A percentile compares a stretch with the other conserved stretches of the same genome.
Conservation (phyloP, 2,113 vertebrate genomes). For the Phrynosoma platyrhinos region DNA sequence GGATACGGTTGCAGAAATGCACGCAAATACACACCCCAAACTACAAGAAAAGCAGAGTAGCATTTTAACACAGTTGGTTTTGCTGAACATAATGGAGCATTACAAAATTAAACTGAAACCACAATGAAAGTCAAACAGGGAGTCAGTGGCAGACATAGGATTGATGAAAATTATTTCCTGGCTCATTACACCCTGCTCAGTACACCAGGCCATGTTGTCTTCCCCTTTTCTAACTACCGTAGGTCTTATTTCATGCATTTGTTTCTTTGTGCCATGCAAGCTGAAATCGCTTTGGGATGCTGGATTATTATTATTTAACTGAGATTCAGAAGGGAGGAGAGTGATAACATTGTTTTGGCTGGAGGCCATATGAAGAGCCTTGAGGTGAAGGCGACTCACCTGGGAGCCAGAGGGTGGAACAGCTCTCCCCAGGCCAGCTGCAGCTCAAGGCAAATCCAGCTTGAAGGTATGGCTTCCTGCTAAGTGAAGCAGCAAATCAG, state of each 20-base stretch:
- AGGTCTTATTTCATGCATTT: neutral
- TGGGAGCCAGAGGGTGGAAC: neutral
- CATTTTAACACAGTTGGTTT: neutral
- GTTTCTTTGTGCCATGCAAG: neutral
- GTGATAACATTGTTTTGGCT: neutral
- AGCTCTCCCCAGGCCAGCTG: neutral
- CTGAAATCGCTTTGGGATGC: neutral
- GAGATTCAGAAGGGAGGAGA: neutral
- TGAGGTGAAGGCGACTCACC: neutral
- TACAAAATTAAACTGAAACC: neutral
- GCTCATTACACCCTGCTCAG: constrained; percentile 6
- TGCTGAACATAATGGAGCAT: constrained; percentile 21
- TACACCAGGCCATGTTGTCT: neutral
- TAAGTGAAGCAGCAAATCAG: neutral
- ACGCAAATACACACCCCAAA: neutral
- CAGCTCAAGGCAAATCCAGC: neutral
- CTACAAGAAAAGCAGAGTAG: neutral
- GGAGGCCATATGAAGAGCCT: neutral
- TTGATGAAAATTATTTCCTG: neutral
- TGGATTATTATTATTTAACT: neutral
- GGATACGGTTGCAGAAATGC: neutral
- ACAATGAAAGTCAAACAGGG: neutral
- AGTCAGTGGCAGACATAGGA: neutral
- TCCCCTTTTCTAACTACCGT: neutral
- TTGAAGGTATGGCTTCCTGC: neutral